Evolutionary conservation across 1,140 invertebrate species (phyloP).

Genomic region (Brachionus rubens): DNA sequence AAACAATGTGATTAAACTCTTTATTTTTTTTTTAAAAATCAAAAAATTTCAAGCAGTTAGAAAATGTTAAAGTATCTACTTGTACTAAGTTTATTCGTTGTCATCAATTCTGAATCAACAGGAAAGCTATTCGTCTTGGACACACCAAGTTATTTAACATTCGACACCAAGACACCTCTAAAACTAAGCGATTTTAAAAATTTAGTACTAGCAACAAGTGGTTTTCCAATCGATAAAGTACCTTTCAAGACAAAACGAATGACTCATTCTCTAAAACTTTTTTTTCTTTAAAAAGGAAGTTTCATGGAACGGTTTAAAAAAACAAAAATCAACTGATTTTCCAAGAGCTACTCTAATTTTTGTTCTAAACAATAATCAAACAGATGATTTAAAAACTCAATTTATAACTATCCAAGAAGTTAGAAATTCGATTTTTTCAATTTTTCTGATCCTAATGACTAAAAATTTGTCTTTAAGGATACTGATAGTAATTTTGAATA

Average conservation of each 20-base stretch:
- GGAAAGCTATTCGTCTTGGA: not conserved
- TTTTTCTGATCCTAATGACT: not conserved
- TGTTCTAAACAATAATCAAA: not conserved
- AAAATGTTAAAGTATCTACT: not conserved
- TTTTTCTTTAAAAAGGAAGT: too few species aligned
- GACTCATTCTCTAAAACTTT: too few species aligned
- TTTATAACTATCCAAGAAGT: not conserved
- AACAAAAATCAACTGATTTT: slow-evolving; percentile 6
- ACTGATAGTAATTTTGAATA: slow-evolving; percentile 2
- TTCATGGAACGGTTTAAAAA: slow-evolving; percentile 12
- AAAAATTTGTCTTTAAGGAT: not conserved
- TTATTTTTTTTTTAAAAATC: too few species aligned
- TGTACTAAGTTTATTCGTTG: not conserved
- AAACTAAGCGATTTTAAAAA: slow-evolving; percentile 16
- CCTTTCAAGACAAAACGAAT: too few species aligned
- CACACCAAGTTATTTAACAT: not conserved
- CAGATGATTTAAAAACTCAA: not conserved
- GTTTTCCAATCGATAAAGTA: slow-evolving; percentile 23
- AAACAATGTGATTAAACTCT: too few species aligned
- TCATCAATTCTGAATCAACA: not conserved
- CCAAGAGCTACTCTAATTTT: slow-evolving; percentile 13
- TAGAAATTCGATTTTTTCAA: not conserved
- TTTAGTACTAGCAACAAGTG: not conserved
- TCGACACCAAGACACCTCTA: not conserved
- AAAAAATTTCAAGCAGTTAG: too few species aligned